A percentile compares a stretch with the other conserved stretches of the same genome.
These are phyloP conservation scores for Caenorhabditis japonica DNA, from an alignment of 2,888 invertebrate genomes.

Conservation along the genomic window DNA sequence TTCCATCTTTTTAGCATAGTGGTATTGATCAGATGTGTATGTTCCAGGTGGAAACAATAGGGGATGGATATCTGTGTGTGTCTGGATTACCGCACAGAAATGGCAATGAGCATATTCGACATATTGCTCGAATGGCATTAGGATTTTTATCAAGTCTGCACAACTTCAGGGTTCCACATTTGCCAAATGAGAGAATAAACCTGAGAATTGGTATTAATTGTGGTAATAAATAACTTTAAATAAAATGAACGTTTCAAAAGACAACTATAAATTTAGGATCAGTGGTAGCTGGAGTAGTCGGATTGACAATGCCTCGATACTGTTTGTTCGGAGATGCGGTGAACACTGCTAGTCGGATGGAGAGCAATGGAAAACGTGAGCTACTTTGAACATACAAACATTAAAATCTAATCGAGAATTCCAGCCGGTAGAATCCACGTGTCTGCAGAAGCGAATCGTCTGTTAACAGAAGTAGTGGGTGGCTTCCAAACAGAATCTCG, in stretches of 20 bases:
- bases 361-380: constrained; percentile 68
- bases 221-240: too few species aligned
- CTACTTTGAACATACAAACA: too few species aligned
- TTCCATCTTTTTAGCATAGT: too few species aligned
- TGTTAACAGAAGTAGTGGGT: constrained; percentile 64
- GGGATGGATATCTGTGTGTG: constrained; percentile 62
- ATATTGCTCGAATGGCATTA: constrained; percentile 68
- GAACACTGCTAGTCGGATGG: constrained; percentile 73
- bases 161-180: neutral
- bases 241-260: too few species aligned
- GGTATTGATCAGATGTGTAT: too few species aligned
- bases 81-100: constrained; percentile 64
- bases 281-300: constrained; percentile 67
- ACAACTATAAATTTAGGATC: constrained; percentile 54
- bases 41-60: constrained; percentile 66
- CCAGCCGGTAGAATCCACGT: constrained; percentile 72
- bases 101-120: constrained; percentile 58
- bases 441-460: constrained; percentile 64
- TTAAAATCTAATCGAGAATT: too few species aligned
- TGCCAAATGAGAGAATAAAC: neutral
- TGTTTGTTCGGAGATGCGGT: constrained; percentile 74
- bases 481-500: constrained; percentile 69
- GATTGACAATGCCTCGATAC: constrained; percentile 67
- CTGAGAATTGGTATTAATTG: neutral
- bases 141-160: constrained; percentile 59